Percentiles rank a stretch among this genome's conserved stretches.
Conservation (phyloP, 2,113 vertebrate genomes). For the Seriola aureovittata region DNA sequence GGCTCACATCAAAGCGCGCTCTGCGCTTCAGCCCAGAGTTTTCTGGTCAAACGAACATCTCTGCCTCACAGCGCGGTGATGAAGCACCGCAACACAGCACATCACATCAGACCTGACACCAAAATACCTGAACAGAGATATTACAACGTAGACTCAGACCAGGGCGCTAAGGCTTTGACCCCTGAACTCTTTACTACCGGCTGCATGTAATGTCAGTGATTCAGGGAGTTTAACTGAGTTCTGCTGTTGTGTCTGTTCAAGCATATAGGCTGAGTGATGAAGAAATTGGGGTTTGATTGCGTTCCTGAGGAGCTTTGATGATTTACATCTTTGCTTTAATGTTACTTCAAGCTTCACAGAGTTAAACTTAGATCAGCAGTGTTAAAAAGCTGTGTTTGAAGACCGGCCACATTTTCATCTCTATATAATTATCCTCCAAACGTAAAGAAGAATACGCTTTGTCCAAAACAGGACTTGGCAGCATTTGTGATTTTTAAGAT, state of each 20-base stretch:
- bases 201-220: conserved; percentile 3
- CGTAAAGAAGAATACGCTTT: neutral
- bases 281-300: neutral
- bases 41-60: conserved; percentile 62
- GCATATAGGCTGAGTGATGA: neutral
- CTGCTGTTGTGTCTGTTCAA: neutral
- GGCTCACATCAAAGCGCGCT: conserved; percentile 80
- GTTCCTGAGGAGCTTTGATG: neutral
- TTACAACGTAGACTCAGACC: conserved; percentile 7
- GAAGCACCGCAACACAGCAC: conserved; percentile 34
- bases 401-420: neutral
- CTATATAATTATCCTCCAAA: neutral
- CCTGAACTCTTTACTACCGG: conserved; percentile 10
- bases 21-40: conserved; percentile 69
- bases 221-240: neutral
- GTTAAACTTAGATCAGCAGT: neutral
- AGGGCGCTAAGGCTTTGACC: conserved; percentile 25
- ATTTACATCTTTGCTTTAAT: neutral
- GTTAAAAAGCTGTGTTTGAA: neutral
- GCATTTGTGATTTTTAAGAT: conserved; percentile 18
- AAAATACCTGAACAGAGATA: neutral
- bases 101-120: conserved; percentile 38
- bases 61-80: conserved; percentile 54
- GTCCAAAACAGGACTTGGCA: neutral
- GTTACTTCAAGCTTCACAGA: neutral